Evolutionary conservation across 64 coral and sea anemone species (phyloP).

Genomic region (Trachythela sp.): DNA sequence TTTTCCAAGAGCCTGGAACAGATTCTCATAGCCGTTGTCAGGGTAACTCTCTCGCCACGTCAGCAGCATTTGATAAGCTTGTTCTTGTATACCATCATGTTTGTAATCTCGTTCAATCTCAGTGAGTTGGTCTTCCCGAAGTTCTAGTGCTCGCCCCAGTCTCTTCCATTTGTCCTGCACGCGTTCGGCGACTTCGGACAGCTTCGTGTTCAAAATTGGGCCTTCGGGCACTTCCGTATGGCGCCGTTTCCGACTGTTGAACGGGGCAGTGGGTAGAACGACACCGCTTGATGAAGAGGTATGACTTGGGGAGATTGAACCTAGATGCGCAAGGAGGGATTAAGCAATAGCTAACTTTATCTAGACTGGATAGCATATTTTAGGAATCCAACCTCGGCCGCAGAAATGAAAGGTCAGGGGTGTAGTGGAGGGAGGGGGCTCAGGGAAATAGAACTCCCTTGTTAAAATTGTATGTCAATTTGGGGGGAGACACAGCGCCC

Average conservation of each 20-base stretch:
- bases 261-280: not conserved
- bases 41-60: constrained; percentile 71
- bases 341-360: not conserved
- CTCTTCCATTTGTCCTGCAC: constrained; percentile 71
- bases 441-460: too few species aligned
- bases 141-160: constrained; percentile 56
- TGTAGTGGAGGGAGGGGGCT: too few species aligned
- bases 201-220: not conserved
- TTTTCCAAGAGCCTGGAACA: constrained; percentile 57
- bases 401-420: too few species aligned
- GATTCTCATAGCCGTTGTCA: constrained; percentile 36
- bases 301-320: not conserved
- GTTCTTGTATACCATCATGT: constrained; percentile 65
- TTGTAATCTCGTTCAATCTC: constrained; percentile 78
- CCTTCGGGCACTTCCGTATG: constrained; percentile 44
- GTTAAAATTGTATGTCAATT: too few species aligned
- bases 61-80: constrained; percentile 73
- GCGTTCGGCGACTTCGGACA: constrained; percentile 53
- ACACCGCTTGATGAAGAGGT: not conserved
- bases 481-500: too few species aligned
- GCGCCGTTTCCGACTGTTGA: constrained; percentile 62
- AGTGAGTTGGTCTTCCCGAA: constrained; percentile 55
- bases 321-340: not conserved
- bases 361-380: too few species aligned
- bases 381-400: too few species aligned